Evolutionary conservation across 2,888 invertebrate species (phyloP).

Genomic region (Eumerus sabulonum): DNA sequence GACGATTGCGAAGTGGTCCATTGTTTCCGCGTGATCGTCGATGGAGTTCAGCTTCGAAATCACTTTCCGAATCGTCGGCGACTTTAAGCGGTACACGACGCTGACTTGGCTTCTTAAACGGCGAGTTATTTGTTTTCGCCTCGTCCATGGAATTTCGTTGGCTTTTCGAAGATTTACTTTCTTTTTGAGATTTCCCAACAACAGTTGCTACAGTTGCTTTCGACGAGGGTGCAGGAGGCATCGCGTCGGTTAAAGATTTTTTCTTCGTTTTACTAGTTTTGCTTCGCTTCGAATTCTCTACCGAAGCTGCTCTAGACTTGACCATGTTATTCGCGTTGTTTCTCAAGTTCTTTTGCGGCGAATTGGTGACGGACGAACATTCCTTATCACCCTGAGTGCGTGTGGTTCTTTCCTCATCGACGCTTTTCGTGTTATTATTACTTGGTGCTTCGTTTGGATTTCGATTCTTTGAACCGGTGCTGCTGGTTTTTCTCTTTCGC

Average conservation of each 20-base stretch:
- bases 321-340: slow-evolving; percentile 8
- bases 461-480: slow-evolving; percentile 64
- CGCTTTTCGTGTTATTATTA: slow-evolving; percentile 29
- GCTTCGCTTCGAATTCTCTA: slow-evolving; percentile 15
- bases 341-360: slow-evolving; percentile 19
- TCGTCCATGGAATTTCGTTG: slow-evolving; percentile 38
- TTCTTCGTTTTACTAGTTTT: slow-evolving; percentile 37
- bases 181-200: slow-evolving; percentile 34
- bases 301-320: slow-evolving; percentile 63
- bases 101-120: slow-evolving; percentile 53
- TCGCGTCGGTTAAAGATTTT: slow-evolving; percentile 37
- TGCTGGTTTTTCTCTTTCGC: slow-evolving; percentile 74
- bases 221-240: background rate
- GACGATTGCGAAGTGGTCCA: slow-evolving; percentile 70
- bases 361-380: background rate
- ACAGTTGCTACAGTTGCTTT: slow-evolving; percentile 8
- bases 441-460: slow-evolving; percentile 18
- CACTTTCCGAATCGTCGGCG: slow-evolving; percentile 71
- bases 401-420: slow-evolving; percentile 61
- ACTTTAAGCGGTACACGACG: slow-evolving; percentile 37
- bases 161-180: slow-evolving; percentile 23
- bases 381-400: slow-evolving; percentile 39
- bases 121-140: slow-evolving; percentile 51
- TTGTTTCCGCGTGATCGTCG: slow-evolving; percentile 36
- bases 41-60: slow-evolving; percentile 70